Percentiles rank a stretch among this genome's conserved stretches.
Conservation (phyloP, 2,797 vertebrate species). For the Aldrovandia affinis region DNA sequence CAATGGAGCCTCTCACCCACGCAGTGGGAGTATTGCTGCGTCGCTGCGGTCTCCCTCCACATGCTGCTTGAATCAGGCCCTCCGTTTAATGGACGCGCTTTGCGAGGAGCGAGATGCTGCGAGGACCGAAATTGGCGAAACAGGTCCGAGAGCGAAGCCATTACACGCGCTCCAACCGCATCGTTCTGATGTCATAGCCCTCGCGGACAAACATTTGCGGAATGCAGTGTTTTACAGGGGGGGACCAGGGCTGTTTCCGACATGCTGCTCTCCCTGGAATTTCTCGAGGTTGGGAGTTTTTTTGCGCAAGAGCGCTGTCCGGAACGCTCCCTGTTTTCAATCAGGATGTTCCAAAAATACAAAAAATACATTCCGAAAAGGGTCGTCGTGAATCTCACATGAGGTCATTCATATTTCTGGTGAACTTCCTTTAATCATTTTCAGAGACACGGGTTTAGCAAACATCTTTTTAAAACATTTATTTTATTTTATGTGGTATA, state of each 20-base stretch:
- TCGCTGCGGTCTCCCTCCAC: neutral
- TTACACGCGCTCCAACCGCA: slow-evolving; percentile 57
- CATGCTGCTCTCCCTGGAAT: slow-evolving; percentile 53
- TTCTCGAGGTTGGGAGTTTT: slow-evolving; percentile 63
- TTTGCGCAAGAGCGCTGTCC: slow-evolving; percentile 47
- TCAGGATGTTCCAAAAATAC: slow-evolving; percentile 65
- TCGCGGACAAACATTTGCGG: slow-evolving; percentile 58
- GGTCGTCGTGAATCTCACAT: slow-evolving; percentile 55
- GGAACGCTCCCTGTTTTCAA: slow-evolving; percentile 61
- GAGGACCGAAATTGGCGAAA: slow-evolving; percentile 58
- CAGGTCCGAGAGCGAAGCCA: slow-evolving; percentile 58
- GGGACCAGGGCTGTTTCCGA: slow-evolving; percentile 50
- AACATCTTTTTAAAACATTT: slow-evolving; percentile 22
- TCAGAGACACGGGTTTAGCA: slow-evolving; percentile 37
- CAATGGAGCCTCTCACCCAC: slow-evolving; percentile 49
- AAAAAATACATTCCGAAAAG: slow-evolving; percentile 59
- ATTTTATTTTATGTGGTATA: slow-evolving; percentile 18
- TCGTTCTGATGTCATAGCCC: slow-evolving; percentile 65
- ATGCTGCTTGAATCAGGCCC: neutral
- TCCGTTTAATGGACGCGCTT: slow-evolving; percentile 48
- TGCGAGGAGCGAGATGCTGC: slow-evolving; percentile 51
- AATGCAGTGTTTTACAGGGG: slow-evolving; percentile 61
- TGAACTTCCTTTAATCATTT: slow-evolving; percentile 45
- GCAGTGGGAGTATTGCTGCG: neutral
- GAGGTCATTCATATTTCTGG: slow-evolving; percentile 46